Conservation (phyloP, 1,140 invertebrate genomes). For the Drosophila nebulosa region DNA sequence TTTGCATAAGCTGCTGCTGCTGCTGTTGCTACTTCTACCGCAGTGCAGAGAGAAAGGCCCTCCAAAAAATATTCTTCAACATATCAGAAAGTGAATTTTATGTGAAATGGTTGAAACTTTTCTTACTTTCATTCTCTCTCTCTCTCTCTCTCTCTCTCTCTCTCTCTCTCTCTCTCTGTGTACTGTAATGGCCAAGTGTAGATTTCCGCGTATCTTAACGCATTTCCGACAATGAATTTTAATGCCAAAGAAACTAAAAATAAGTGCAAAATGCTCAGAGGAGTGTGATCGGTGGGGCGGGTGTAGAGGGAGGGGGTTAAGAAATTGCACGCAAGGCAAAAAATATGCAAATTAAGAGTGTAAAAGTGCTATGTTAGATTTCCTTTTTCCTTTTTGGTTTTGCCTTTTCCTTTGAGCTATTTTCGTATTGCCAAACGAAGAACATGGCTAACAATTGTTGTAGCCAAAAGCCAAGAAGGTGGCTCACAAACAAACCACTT, state of each 20-base stretch:
- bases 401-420: slow-evolving; percentile 68
- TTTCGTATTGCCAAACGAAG: slow-evolving; percentile 48
- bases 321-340: slow-evolving; percentile 46
- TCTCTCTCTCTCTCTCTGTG: no score
- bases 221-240: slow-evolving; percentile 62
- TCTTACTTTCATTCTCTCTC: neutral
- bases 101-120: neutral
- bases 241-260: slow-evolving; percentile 38
- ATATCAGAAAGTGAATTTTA: neutral
- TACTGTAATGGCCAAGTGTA: slow-evolving; percentile 43
- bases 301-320: neutral
- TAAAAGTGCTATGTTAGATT: slow-evolving; percentile 20
- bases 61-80: neutral
- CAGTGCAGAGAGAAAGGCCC: slow-evolving; percentile 43
- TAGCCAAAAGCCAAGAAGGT: slow-evolving; percentile 7
- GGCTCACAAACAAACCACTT: slow-evolving; percentile 45
- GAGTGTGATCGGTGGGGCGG: neutral
- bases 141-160: no score
- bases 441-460: slow-evolving; percentile 49
- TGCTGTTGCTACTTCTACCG: slow-evolving; percentile 15
- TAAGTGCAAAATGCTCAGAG: slow-evolving; percentile 23
- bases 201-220: slow-evolving; percentile 33
- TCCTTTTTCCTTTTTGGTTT: neutral
- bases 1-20: slow-evolving; percentile 58
- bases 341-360: slow-evolving; percentile 73